Evolutionary conservation across 2,888 invertebrate genomes (phyloP), one percentile per base, ranked within the genome.

Genomic region (Calephelis perditalis): DNA sequence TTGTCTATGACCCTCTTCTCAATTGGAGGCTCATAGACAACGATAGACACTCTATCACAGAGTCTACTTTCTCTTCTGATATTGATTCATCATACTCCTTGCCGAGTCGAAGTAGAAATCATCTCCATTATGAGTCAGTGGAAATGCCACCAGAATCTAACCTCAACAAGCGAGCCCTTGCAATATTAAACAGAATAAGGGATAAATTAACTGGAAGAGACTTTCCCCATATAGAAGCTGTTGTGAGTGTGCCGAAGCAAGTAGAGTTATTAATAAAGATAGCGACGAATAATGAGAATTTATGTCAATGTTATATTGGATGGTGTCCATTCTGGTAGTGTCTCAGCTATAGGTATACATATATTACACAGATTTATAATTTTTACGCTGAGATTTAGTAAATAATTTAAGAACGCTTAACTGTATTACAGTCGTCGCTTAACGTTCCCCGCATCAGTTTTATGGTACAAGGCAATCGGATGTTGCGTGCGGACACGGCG

Each of bases 221-320:
- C 84, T 99, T 99, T 82, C 94, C 95, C n/a, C 72, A 80, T 9
- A 78, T 85, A 0, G 95, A 95, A 65, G 94, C 96, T 69, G 93
- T 94, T 1, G 91, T 97, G 1, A 95, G 94, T 60, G 96, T 98
- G 1, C 93, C 95, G 62, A 94, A 94, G 68, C 99, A 99, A 87
- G 99, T 99, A 4, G 96, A 98, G 74, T 86, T 98, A 71, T 91
- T 99, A 44, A 98, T 99, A 68, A 95, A 95, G 75, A 98, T 98
- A 78, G 99, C 99, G 5, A 99, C 98, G 0, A 97, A 96, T 70
- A 98, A 99, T 83, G 98, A 99, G 83, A 99, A 99, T 85, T 92
- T 99, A 67, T 99, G 99, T 82, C 99, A 99, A 89, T 99, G 99
- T 81, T 99, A 99, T 79, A 98, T 99, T 68, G 99, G 99, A 63